Conservation (phyloP, 2,888 invertebrate genomes). For the Schrankia costaestrigalis region DNA sequence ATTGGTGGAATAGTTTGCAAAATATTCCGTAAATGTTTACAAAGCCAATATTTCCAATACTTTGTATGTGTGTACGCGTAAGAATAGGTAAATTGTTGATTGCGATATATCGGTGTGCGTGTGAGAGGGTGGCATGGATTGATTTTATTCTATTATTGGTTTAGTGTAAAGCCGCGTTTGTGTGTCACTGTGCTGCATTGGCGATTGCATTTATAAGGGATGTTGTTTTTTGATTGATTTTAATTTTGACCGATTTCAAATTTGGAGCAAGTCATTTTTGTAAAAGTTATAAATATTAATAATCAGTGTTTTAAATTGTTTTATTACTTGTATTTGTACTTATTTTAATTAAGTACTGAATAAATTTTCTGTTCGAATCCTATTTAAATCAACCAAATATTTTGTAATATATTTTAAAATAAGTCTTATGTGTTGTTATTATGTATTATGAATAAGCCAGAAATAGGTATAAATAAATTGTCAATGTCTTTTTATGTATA, state of each 20-base stretch:
- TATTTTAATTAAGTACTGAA: no score
- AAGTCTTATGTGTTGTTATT: not conserved
- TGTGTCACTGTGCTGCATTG: conserved; percentile 76
- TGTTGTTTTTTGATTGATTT: conserved; percentile 16
- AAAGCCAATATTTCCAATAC: conserved; percentile 76
- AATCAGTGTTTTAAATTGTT: no score
- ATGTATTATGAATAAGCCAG: no score
- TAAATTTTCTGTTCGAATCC: no score
- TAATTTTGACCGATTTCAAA: not conserved
- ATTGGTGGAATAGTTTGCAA: conserved; percentile 65
- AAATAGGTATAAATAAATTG: no score
- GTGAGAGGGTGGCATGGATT: conserved; percentile 75
- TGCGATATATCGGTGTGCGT: conserved; percentile 53
- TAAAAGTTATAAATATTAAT: no score
- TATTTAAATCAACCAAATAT: no score
- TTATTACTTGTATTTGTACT: no score
- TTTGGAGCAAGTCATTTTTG: no score
- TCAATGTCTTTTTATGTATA: no score
- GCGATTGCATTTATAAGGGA: conserved; percentile 54
- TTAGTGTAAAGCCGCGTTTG: conserved; percentile 79
- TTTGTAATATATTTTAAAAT: no score
- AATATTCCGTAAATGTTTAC: conserved; percentile 76
- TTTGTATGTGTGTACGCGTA: conserved; percentile 50
- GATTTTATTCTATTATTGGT: conserved; percentile 80
- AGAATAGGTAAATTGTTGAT: conserved; percentile 57